Evolutionary conservation across 2,113 vertebrate species (phyloP).

Genomic region (Ptilonorhynchus violaceus): DNA sequence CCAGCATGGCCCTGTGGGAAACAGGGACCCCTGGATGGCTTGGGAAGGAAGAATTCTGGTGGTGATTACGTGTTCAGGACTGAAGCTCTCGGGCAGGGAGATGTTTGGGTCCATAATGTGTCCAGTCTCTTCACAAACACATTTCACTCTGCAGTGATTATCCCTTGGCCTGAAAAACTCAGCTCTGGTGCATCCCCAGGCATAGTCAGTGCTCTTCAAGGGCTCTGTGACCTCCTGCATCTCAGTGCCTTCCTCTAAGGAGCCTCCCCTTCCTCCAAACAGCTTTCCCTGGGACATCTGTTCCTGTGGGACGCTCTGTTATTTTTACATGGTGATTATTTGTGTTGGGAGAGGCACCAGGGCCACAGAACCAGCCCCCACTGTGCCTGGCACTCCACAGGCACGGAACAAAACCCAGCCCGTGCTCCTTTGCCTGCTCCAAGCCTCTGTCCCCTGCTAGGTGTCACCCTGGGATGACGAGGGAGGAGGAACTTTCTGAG

Average conservation of each 20-base stretch:
- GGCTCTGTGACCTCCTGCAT: not conserved
- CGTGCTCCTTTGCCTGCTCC: not conserved
- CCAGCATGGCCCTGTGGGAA: rapidly evolving
- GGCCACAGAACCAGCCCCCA: not conserved
- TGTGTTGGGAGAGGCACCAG: not conserved
- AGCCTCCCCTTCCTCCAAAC: not conserved
- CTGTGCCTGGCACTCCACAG: not conserved
- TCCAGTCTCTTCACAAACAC: not conserved
- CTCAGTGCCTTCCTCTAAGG: not conserved
- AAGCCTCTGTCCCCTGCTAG: not conserved
- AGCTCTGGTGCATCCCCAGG: not conserved
- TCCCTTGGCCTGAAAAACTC: not conserved
- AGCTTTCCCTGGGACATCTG: not conserved
- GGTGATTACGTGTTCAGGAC: not conserved
- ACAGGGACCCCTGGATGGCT: not conserved
- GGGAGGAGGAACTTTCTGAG: not conserved
- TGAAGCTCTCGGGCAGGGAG: not conserved
- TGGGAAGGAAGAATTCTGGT: not conserved
- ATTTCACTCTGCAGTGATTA: rapidly evolving
- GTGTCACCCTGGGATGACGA: not conserved
- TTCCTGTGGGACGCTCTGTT: not conserved
- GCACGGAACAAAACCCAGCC: not conserved
- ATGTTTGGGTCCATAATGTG: rapidly evolving
- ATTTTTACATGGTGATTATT: not conserved
- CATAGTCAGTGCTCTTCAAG: not conserved